Percentiles rank a stretch among this genome's conserved stretches.
phyloP scores from a whole-genome alignment of 2,888 invertebrate genomes.

The Lycocerus yunnanus region DNA sequence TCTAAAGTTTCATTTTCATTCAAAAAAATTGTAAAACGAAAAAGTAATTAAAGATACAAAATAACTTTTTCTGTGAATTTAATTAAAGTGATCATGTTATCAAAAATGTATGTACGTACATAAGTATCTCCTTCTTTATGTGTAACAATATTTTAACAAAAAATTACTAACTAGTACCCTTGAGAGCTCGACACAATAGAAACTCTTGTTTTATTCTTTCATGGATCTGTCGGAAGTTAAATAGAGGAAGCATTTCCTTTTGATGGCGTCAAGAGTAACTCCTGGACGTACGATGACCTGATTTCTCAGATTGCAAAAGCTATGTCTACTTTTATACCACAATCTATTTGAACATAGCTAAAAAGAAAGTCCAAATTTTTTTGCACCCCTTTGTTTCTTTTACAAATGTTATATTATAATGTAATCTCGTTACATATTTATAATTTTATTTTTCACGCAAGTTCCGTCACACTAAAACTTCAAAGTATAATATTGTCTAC shows the following conservation, averaged over 20 bases:
- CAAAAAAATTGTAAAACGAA: not conserved
- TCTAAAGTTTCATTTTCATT: not conserved
- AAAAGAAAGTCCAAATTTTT: not conserved
- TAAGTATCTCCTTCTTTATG: not conserved
- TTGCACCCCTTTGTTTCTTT: not conserved
- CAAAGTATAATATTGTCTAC: too few species aligned
- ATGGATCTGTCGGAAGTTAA: conserved; percentile 16
- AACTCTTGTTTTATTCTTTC: conserved; percentile 23
- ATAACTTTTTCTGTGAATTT: not conserved
- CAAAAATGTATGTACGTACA: conserved; percentile 3
- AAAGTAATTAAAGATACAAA: not conserved
- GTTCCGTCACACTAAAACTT: too few species aligned
- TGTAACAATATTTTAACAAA: not conserved
- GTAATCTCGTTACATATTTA: not conserved
- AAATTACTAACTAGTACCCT: conserved; percentile 15
- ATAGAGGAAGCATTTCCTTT: conserved; percentile 27
- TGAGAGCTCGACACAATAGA: conserved; percentile 12
- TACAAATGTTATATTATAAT: not conserved
- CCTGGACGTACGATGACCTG: conserved; percentile 23
- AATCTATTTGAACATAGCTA: not conserved
- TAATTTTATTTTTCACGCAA: too few species aligned
- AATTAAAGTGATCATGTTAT: not conserved
- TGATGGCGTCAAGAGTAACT: conserved; percentile 25
- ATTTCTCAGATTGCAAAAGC: not conserved
- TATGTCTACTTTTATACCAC: not conserved